These are phyloP conservation scores for Peromyscus nudipes DNA, from an alignment of 2,797 vertebrate species.

Conservation along the genomic window DNA sequence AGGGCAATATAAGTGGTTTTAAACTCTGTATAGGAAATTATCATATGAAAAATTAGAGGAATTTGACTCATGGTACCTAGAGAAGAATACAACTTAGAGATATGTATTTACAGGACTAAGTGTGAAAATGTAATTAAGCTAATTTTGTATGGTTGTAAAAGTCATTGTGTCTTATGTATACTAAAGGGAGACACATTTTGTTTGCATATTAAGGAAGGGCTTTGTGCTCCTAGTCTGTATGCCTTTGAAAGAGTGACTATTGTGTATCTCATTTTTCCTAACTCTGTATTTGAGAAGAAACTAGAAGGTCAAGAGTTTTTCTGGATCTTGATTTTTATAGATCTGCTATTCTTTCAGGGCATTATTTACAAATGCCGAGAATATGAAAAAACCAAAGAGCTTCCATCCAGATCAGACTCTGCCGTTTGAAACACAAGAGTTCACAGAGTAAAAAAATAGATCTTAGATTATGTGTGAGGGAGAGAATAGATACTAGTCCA, in stretches of 20 bases:
- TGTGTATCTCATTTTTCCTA: background rate
- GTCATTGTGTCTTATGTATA: background rate
- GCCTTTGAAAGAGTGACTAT: background rate
- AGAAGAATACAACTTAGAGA: background rate
- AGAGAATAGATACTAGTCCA: background rate
- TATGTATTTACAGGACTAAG: background rate
- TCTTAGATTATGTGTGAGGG: background rate
- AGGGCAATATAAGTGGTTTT: background rate
- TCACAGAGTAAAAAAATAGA: background rate
- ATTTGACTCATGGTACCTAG: background rate
- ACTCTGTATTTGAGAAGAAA: slow-evolving; percentile 10
- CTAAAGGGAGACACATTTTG: background rate
- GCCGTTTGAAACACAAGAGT: background rate
- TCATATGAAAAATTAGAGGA: background rate
- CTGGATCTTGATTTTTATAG: background rate
- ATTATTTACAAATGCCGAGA: background rate
- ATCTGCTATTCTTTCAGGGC: background rate
- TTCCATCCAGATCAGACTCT: background rate
- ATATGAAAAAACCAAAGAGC: background rate
- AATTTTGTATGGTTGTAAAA: background rate
- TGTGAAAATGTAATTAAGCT: background rate
- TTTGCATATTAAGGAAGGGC: background rate
- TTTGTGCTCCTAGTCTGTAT: background rate
- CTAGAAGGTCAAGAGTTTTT: background rate
- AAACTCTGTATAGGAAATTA: background rate